Evolutionary conservation across 2,113 vertebrate species (phyloP).

Genomic region (Hippocampus comes): DNA sequence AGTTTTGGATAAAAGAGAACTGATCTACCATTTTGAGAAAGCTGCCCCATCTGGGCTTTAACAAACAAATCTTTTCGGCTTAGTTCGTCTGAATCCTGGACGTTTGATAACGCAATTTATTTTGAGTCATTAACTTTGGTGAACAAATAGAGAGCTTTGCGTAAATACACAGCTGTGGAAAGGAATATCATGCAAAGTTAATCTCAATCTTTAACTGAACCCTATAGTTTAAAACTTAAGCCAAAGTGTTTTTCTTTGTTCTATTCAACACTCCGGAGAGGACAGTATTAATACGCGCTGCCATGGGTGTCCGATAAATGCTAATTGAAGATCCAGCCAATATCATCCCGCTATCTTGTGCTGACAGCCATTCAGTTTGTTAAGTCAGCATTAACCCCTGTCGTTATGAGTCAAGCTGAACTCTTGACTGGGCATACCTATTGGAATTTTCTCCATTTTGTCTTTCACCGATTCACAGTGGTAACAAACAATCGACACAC

Average conservation of each 20-base stretch:
- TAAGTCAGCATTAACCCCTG: slow-evolving; percentile 60
- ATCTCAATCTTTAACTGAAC: not conserved
- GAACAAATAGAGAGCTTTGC: not conserved
- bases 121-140: not conserved
- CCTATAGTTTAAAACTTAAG: not conserved
- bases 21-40: not conserved
- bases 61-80: not conserved
- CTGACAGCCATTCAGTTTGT: slow-evolving; percentile 64
- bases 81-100: not conserved
- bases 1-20: too few species aligned
- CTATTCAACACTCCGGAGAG: slow-evolving; percentile 31
- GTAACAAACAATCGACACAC: slow-evolving; percentile 35
- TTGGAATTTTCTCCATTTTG: slow-evolving; percentile 55
- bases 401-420: slow-evolving; percentile 61
- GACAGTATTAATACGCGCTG: slow-evolving; percentile 52
- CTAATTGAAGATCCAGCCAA: slow-evolving; percentile 38
- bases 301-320: slow-evolving; percentile 47
- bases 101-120: slow-evolving; percentile 1
- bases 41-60: not conserved
- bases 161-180: not conserved
- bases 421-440: slow-evolving; percentile 58
- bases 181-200: not conserved
- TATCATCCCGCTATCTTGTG: slow-evolving; percentile 34
- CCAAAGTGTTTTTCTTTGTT: slow-evolving; percentile 29
- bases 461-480: slow-evolving; percentile 49